Conservation (phyloP, 2,888 invertebrate species). For the Beris chalybata region DNA sequence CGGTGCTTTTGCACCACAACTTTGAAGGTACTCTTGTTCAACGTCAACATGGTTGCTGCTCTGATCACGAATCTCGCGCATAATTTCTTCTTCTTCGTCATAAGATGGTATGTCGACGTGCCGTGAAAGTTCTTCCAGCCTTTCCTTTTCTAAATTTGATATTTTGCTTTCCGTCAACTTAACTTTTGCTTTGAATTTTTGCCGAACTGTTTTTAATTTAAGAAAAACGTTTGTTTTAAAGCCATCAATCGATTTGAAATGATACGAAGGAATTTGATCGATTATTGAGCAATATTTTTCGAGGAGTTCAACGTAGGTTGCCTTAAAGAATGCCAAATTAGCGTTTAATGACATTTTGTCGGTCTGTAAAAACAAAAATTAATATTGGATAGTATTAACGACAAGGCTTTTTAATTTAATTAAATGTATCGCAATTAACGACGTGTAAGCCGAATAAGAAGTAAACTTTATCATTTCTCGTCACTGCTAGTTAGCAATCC, state of each 20-base stretch:
- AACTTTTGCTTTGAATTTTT: constrained; percentile 62
- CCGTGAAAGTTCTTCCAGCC: constrained; percentile 34
- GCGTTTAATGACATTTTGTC: constrained; percentile 18
- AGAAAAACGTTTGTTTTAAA: constrained; percentile 62
- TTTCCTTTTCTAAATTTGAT: constrained; percentile 42
- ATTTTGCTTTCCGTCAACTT: constrained; percentile 53
- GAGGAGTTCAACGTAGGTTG: constrained; percentile 63
- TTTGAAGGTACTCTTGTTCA: constrained; percentile 8
- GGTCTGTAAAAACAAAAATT: not conserved
- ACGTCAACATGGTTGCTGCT: not conserved
- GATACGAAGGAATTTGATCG: constrained; percentile 65
- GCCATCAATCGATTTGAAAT: constrained; percentile 64
- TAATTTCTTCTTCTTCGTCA: constrained; percentile 50
- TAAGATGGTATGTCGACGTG: constrained; percentile 13
- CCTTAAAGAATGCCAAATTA: constrained; percentile 52
- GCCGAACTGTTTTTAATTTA: constrained; percentile 62
- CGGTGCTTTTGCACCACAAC: not conserved
- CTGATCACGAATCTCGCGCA: constrained; percentile 16
- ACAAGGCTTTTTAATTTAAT: not conserved
- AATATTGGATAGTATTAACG: not conserved
- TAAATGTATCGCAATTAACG: not conserved
- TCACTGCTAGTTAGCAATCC: not conserved
- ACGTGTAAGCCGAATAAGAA: not conserved
- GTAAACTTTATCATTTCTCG: not conserved
- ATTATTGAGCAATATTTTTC: constrained; percentile 67